Base-by-base conservation (phyloP, 2,113 vertebrate species). In the Mobula hypostoma region DNA sequence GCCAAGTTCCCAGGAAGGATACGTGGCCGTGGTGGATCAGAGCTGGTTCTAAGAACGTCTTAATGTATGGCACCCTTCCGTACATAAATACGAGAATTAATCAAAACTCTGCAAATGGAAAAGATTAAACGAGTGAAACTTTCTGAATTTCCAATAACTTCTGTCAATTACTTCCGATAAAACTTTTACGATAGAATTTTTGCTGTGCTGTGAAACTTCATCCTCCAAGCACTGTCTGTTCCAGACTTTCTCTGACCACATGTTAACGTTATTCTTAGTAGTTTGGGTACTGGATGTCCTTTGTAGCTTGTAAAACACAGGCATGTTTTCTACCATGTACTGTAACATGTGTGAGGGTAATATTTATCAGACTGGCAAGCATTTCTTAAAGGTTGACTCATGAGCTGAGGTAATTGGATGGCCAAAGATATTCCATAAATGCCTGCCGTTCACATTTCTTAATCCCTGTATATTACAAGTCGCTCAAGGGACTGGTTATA, bases 71-170 rank as follows among this genome's bases (percentile, higher is more conserved):
- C 27, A 7, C 29, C 83, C 63, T 63, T 15, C 56, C 32, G 85
- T 19, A 15, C 40, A 58, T 61, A 61, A 58, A 27, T 83, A 58
- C 48, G 7, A 87, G 83, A 87, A 27, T 21, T 87, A 29, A 15
- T 90, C 5, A 29, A n/a, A 48, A 32, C 29, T n/a, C 27, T n/a
- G 61, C 29, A 68, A 90, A 66, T 36, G n/a, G 63, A 66, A 66
- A 19, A 68, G n/a, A 7, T 90, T 66, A 90, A 90, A 19, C 85
- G 32, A 66, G 61, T 19, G 29, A 66, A 90, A 7, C 17, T 90
- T 90, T 66, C 17, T 90, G n/a, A 90, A 90, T 32, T 90, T 68
- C 85, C 85, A 68, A 66, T 68, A 90, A 90, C n/a, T 90, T 32
- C 85, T 90, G 61, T 68, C 29, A 66, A n/a, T 66, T 32, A 90